Conservation (phyloP, 2,797 vertebrate species). For the Pangasius sanitwongsei region DNA sequence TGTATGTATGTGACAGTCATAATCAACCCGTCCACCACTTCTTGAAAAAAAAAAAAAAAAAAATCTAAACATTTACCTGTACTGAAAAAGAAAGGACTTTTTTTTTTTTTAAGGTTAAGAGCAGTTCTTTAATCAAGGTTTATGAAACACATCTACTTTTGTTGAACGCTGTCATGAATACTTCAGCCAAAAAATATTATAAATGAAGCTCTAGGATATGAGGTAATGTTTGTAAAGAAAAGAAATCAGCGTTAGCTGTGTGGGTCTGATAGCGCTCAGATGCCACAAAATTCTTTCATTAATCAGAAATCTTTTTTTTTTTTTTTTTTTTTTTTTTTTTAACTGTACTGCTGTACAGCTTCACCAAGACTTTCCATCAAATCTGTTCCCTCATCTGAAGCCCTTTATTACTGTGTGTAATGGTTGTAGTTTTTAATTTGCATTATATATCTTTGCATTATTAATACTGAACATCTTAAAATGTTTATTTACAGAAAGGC, state of each 20-base stretch:
- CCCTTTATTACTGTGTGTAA: neutral
- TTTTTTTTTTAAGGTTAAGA: too few species aligned
- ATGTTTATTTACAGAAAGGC: neutral
- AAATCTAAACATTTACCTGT: too few species aligned
- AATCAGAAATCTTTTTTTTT: too few species aligned
- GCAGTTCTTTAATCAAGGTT: too few species aligned
- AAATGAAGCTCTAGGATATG: neutral
- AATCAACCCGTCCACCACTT: too few species aligned
- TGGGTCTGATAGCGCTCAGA: neutral
- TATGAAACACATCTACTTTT: neutral
- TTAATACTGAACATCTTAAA: neutral
- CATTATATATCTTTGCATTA: neutral
- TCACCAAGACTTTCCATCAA: neutral
- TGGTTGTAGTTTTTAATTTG: neutral
- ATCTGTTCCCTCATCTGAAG: neutral
- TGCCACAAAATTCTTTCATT: too few species aligned
- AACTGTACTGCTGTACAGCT: too few species aligned
- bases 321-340: too few species aligned
- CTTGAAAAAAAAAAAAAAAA: too few species aligned
- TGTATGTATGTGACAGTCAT: too few species aligned
- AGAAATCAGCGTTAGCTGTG: neutral
- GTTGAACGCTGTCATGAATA: neutral
- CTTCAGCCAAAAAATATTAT: neutral
- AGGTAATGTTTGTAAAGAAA: neutral
- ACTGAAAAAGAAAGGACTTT: neutral